Base-by-base conservation (phyloP, 2,888 invertebrate species). In the Polietes domitor region DNA sequence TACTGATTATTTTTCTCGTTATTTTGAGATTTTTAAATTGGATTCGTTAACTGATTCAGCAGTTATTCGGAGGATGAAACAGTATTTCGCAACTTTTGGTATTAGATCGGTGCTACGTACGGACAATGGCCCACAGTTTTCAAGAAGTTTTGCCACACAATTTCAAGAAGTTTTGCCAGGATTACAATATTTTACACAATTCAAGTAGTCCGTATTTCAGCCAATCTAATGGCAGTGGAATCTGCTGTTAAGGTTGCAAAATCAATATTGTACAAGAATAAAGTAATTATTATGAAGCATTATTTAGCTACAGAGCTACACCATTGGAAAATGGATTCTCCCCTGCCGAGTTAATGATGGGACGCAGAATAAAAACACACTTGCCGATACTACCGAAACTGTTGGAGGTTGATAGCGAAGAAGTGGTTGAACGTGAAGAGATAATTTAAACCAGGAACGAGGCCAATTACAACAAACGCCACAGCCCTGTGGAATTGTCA, bases 131-230 rank as follows among this genome's bases (percentile, higher is more conserved):
- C 26, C 41, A 1, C 70, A 74, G 28, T 74, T n/a, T n/a, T n/a
- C n/a, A n/a, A n/a, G n/a, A n/a, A n/a, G n/a, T n/a, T n/a, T n/a
- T n/a, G n/a, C n/a, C n/a, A n/a, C n/a, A n/a, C n/a, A n/a, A n/a
- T n/a, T 80, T 71, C 43, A 61, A 58, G 58, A 58, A 58, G 19
- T 61, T 77, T 19, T 12, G 10, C 10, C 4, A 32, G 17, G 24
- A 71, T 47, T 77, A 71, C 26, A 28, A 77, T 41, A 43, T 80
- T 7, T 41, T 10, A 0, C 74, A 75, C 41, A 58, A 61, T 3
- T 50, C 76, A 4, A 80, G 21, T 63, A 80, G 63, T 43, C 76
- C 72, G n/a, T 71, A 76, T 58, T 77, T 73, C 24, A 82, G 73
- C 10, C 73, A 74, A 58, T 77, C 81, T 2, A 77, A 77, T 73